A percentile compares a stretch with the other conserved stretches of the same genome.
These are phyloP conservation scores for Pedetes capensis DNA, from an alignment of 2,113 vertebrate species.

Conservation along the genomic window DNA sequence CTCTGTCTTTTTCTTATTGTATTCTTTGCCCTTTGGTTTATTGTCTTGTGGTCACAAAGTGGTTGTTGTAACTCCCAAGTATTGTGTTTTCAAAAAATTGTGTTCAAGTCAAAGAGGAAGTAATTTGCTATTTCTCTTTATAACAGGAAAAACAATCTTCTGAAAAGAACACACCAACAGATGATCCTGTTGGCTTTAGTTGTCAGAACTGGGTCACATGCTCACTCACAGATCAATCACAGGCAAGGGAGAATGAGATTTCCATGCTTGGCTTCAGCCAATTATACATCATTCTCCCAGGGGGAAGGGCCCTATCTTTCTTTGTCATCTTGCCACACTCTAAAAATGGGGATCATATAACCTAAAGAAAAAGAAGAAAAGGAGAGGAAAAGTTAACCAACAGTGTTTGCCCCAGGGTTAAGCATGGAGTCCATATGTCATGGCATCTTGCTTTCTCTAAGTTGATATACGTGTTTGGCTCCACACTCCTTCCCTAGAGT, in stretches of 20 bases:
- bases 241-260: neutral
- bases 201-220: neutral
- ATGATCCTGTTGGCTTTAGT: neutral
- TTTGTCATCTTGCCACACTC: neutral
- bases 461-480: neutral
- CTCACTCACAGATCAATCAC: neutral
- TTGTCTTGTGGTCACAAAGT: neutral
- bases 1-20: neutral
- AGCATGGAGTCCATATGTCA: neutral
- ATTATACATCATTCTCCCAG: neutral
- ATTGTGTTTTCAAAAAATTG: neutral
- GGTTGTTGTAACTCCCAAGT: neutral
- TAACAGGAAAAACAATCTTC: constrained; percentile 19
- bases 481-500: neutral
- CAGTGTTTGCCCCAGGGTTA: neutral
- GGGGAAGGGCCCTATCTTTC: neutral
- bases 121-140: neutral
- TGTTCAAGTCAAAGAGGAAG: neutral
- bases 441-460: neutral
- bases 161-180: neutral
- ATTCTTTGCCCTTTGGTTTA: neutral
- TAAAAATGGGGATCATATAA: neutral
- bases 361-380: neutral
- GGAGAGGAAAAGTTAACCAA: neutral
- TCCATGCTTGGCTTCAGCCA: neutral